Evolutionary conservation across 2,113 vertebrate genomes (phyloP).

Genomic region (Struthio camelus): DNA sequence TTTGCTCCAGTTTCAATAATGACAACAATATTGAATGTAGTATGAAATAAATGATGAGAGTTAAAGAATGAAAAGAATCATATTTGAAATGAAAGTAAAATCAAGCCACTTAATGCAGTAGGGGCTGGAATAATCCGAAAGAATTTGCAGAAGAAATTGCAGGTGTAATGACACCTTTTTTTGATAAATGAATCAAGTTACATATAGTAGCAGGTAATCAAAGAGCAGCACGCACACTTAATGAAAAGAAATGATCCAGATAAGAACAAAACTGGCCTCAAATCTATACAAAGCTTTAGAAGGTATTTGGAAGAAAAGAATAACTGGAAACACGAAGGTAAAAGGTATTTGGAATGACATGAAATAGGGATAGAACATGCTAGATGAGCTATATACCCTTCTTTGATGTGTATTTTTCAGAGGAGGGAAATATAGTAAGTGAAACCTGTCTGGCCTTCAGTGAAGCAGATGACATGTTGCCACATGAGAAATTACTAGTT

Average conservation of each 20-base stretch:
- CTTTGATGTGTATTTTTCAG: background rate
- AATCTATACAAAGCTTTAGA: background rate
- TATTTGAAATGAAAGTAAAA: constrained; percentile 6
- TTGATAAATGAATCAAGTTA: background rate
- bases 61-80: background rate
- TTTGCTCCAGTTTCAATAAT: background rate
- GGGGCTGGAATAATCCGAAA: background rate
- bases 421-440: background rate
- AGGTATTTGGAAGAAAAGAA: background rate
- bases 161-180: background rate
- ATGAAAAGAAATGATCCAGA: background rate
- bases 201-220: background rate
- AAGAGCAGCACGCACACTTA: background rate
- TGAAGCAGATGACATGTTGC: constrained; percentile 54
- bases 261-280: background rate
- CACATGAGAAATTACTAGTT: constrained; percentile 51
- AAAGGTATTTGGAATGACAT: background rate
- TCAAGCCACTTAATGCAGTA: background rate
- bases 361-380: background rate
- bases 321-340: background rate
- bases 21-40: background rate
- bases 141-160: background rate
- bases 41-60: background rate
- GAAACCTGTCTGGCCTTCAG: constrained; percentile 38
- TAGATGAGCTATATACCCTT: background rate